A percentile compares a stretch with the other conserved stretches of the same genome.
These are phyloP conservation scores for Karalla daura DNA, from an alignment of 2,797 vertebrate species.

Conservation along the genomic window DNA sequence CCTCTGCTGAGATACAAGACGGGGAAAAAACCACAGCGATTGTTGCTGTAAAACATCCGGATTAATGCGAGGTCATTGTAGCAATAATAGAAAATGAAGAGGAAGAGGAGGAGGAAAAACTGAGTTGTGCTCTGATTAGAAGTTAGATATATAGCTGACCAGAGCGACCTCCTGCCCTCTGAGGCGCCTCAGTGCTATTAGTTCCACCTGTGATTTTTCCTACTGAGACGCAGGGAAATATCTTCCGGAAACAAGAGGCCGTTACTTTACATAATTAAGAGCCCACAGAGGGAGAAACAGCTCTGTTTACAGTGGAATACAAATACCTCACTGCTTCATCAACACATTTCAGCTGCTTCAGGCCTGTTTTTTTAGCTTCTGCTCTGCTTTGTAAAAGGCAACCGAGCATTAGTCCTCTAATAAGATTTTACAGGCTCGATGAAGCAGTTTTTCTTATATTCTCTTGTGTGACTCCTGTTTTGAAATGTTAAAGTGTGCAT, in stretches of 20 bases:
- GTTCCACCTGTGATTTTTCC: not conserved
- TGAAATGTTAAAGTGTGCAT: not conserved
- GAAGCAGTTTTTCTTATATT: no score
- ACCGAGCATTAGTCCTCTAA: not conserved
- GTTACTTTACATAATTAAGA: not conserved
- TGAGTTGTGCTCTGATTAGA: no score
- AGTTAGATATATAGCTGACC: not conserved
- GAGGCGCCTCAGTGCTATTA: not conserved
- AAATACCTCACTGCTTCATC: no score
- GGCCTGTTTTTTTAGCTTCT: not conserved
- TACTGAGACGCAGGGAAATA: not conserved
- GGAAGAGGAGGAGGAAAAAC: not conserved
- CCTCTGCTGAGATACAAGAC: not conserved
- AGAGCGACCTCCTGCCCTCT: not conserved
- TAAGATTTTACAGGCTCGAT: no score
- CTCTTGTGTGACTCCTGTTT: not conserved
- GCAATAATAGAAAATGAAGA: slow-evolving; percentile 10
- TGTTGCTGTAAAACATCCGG: not conserved
- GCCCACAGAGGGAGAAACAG: no score
- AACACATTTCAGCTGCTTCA: not conserved
- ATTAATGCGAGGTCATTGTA: slow-evolving; percentile 2
- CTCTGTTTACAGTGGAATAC: no score
- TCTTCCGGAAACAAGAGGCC: not conserved
- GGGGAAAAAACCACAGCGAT: slow-evolving; percentile 4
- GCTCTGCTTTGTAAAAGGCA: not conserved